Evolutionary conservation across 1,140 invertebrate genomes (phyloP), one percentile per base, ranked within the genome.

Genomic region (Odontomachus brunneus): DNA sequence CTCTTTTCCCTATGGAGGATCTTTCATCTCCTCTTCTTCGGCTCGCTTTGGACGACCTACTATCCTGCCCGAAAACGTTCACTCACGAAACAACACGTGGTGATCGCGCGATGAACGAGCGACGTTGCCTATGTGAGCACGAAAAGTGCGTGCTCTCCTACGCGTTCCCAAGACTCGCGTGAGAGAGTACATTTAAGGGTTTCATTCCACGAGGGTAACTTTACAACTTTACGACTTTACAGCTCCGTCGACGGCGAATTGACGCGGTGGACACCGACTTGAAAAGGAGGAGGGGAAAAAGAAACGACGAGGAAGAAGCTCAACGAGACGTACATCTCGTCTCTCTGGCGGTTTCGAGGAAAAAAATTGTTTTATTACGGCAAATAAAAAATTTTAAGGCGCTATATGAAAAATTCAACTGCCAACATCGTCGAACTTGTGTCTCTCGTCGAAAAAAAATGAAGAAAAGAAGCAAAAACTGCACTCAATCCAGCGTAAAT

Each of bases 81-180:
- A 84, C 83, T 69, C 85, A 87, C 88, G 38, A 90, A 92, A 92
- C 83, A 92, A 91, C 91, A 92, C 89, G 89, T 91, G 91, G 80
- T 88, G 71, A 71, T 76, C 75, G 29, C 33, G 69, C 26, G 15
- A 44, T 11, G 38, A 7, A 44, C 38, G 38, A 44, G 38, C 38
- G 38, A 44, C 38, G 38, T 7, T 44, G 38, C 1, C 11, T 17
- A 26, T 38, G 19, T n/a, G 33, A 33, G 75, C 7, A 57, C 75
- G 22, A 38, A 44, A 57, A 29, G 17, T 71, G 29, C 60, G 51
- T 57, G 65, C 33, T 29, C 33, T 29, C 24, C 33, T 57, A 67
- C 38, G 49, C 63, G 17, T 26, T 78, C 51, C 51, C 49, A 57
- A 22, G 51, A 57, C 29, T 11, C 38, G 38, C 38, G 38, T 44